Evolutionary conservation across 2,113 vertebrate genomes (phyloP).

Genomic region (Tetraodon nigroviridis): DNA sequence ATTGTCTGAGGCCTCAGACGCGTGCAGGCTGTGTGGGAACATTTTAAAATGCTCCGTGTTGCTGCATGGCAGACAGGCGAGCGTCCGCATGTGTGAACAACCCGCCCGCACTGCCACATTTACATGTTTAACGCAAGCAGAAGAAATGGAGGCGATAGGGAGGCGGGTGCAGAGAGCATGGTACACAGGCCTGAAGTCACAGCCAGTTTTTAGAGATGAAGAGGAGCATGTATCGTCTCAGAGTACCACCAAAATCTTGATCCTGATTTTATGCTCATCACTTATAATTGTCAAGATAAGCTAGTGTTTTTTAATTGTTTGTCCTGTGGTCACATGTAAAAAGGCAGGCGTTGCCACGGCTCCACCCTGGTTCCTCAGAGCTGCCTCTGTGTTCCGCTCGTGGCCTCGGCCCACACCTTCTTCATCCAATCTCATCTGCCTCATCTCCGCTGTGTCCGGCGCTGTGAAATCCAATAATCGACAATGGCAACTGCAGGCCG

Average conservation of each 20-base stretch:
- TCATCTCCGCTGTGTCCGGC: conserved; percentile 30
- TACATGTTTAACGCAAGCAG: conserved; percentile 7
- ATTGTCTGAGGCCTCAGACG: conserved; percentile 14
- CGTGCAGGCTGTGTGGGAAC: neutral
- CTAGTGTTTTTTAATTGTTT: too few species aligned
- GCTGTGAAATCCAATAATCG: conserved; percentile 52
- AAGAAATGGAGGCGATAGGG: conserved; percentile 7
- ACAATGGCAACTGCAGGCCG: conserved; percentile 41
- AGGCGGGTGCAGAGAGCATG: conserved; percentile 21
- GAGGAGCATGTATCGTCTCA: conserved; percentile 39
- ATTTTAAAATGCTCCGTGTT: conserved; percentile 1
- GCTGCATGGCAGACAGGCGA: neutral
- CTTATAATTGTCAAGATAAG: too few species aligned
- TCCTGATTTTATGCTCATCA: too few species aligned
- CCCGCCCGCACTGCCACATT: conserved; percentile 31
- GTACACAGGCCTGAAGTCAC: conserved; percentile 47
- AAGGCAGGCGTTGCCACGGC: too few species aligned
- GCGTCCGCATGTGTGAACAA: neutral
- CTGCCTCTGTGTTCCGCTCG: too few species aligned
- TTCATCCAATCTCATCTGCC: conserved; percentile 24
- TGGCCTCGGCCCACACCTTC: too few species aligned
- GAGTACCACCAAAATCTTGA: conserved; percentile 28
- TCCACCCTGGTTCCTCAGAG: too few species aligned
- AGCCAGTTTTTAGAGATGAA: conserved; percentile 34
- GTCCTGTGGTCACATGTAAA: too few species aligned